Evolutionary conservation across 2,888 invertebrate species (phyloP), one percentile per base, ranked within the genome.

Genomic region (Lamproptera curius): DNA sequence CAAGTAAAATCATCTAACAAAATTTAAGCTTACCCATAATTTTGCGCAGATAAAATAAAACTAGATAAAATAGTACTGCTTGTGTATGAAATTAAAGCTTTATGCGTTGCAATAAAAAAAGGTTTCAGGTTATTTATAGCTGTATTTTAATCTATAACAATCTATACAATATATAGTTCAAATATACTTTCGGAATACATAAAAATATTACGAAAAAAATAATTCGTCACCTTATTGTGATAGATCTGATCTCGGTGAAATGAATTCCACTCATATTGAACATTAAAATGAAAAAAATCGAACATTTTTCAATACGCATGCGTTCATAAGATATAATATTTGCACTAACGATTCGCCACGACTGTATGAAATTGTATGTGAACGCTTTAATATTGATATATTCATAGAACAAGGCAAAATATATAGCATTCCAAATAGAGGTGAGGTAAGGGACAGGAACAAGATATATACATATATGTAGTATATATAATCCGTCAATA

Each of bases 301-400:
- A 53, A 55, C 41, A 55, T 51, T 56, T 57, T 55, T 50, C 56
- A 53, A 53, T 58, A 56, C 54, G 49, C 50, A 38, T 50, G 52
- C 43, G 36, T 57, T 58, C 46, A 37, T 53, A 52, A 52, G 50
- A 57, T 57, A 52, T 55, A 51, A 50, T 51, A 45, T 52, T 45
- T 44, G 52, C 52, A 63, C 54, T 56, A 55, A 58, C 54, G 53
- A 53, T 46, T 49, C 51, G 51, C 50, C 54, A 51, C 58, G 58
- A 56, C 49, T 55, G 55, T 58, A 62, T 59, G 57, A 52, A 57
- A 61, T 59, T 54, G 42, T 42, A 55, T 49, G 45, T 53, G 53
- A 46, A 50, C 50, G 47, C 48, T 58, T 65, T 57, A 62, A 61
- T 65, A 64, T 65, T 63, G 58, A 63, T 59, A 46, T 59, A 65